Base-by-base conservation (phyloP, 1,140 invertebrate species). In the Aphaenogaster ashmeadi region DNA sequence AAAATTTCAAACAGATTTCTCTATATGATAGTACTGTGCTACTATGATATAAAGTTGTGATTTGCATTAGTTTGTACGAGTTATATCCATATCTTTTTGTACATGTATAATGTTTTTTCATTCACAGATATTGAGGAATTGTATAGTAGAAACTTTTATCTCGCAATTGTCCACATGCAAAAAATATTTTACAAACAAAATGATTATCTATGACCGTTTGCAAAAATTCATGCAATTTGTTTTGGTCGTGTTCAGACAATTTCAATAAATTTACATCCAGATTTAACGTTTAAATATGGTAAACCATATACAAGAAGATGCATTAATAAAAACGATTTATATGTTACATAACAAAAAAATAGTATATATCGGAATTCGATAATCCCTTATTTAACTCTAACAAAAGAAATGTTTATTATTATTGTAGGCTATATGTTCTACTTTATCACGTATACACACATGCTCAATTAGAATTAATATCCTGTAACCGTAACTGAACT, bases 301-400 rank as follows among this genome's bases (percentile, higher is more conserved):
- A 47, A 47, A 41, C 52, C 9, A 84, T 36, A 33, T 7, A 44
- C n/a, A 3, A 66, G 6, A 3, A 66, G 6, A 0, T 66, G 33
- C 44, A 74, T 60, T 84, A 74, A 74, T 50, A n/a, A 74, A 8
- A 81, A 83, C 41, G 13, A 47, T 74, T 84, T 74, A 33, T 36
- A 74, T 13, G 18, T 72, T 47, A 47, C 5, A 15, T 52, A 38
- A 52, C 41, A 54, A 67, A 71, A n/a, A 74, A 75, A 74, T 11
- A 67, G 8, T 44, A 11, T 4, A 38, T 13, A 44, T 83, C 33
- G 56, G 21, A 58, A 15, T 62, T 72, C 18, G 9, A 27, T 41
- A 71, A 36, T 7, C 21, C 7, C 9, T 33, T 18, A 33, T 44
- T 56, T 67, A 64, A 15, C 44, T 21, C n/a, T 69, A 54, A 54